phyloP scores from a whole-genome alignment of 2,113 vertebrate genomes.

The Nematolebias whitei region DNA sequence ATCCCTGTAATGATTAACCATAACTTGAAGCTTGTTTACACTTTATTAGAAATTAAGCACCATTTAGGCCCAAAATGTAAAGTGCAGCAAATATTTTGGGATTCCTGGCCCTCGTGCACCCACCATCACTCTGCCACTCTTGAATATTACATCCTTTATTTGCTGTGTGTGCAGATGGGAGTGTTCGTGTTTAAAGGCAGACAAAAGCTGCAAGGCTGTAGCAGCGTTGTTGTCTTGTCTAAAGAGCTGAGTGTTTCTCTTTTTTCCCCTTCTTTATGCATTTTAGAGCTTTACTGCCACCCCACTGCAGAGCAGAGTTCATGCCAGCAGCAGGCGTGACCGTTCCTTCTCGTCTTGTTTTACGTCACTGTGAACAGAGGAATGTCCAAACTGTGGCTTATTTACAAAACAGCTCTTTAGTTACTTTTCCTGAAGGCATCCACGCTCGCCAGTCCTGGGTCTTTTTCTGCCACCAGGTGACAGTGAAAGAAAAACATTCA shows the following conservation, averaged over 20 bases:
- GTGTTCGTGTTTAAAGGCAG: constrained; percentile 29
- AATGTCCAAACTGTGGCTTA: constrained; percentile 61
- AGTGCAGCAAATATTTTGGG: too few species aligned
- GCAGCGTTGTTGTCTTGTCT: constrained; percentile 48
- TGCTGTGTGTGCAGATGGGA: constrained; percentile 21
- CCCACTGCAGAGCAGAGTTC: constrained; percentile 56
- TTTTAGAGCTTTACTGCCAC: constrained; percentile 73
- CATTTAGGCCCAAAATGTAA: too few species aligned
- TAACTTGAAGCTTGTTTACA: constrained; percentile 1
- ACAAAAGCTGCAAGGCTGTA: constrained; percentile 35
- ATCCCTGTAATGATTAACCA: background rate
- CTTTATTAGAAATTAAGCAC: too few species aligned
- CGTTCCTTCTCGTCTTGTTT: constrained; percentile 45
- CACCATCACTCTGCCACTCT: background rate
- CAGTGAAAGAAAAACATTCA: background rate
- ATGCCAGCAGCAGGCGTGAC: constrained; percentile 54
- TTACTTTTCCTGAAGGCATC: constrained; percentile 51
- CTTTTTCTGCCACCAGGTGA: background rate
- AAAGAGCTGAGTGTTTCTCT: constrained; percentile 54
- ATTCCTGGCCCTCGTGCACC: background rate
- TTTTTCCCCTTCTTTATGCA: constrained; percentile 11
- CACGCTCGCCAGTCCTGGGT: constrained; percentile 24
- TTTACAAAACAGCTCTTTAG: constrained; percentile 68
- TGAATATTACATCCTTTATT: background rate
- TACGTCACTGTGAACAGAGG: constrained; percentile 63